A percentile compares a stretch with the other conserved stretches of the same genome.
Evolutionary conservation across 2,113 vertebrate species (phyloP).

Genomic region (Apaloderma vittatum): DNA sequence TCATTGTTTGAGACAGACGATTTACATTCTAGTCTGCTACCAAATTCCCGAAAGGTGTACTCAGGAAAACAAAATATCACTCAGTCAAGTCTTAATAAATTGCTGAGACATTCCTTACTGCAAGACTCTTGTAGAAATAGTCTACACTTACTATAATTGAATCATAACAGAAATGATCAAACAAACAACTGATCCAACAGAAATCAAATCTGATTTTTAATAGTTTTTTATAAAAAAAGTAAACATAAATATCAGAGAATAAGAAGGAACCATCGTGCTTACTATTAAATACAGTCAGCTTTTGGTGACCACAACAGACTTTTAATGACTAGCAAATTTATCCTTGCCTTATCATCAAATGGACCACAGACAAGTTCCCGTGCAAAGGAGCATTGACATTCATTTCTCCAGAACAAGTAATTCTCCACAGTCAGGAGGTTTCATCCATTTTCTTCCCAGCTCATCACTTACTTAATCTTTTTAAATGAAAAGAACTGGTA

Average conservation of each 20-base stretch:
- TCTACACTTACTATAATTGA: neutral
- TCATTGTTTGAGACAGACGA: neutral
- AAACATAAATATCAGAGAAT: neutral
- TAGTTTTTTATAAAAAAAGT: neutral
- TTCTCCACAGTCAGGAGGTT: neutral
- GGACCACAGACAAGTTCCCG: neutral
- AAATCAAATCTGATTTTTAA: neutral
- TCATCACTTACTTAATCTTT: neutral
- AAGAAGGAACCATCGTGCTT: neutral
- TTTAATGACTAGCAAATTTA: neutral
- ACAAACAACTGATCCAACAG: neutral
- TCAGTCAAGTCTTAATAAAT: neutral
- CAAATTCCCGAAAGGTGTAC: neutral
- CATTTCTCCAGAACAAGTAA: conserved; percentile 14
- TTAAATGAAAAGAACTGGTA: neutral
- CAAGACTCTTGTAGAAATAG: neutral
- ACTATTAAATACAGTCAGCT: neutral
- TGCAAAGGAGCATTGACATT: neutral
- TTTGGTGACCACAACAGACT: neutral
- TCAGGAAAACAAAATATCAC: neutral
- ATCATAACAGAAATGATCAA: neutral
- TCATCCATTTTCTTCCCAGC: neutral
- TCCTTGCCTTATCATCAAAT: neutral
- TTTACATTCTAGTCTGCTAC: neutral
- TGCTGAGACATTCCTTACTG: neutral